Evolutionary conservation across 2,113 vertebrate species (phyloP).

Genomic region (Channa maculata): DNA sequence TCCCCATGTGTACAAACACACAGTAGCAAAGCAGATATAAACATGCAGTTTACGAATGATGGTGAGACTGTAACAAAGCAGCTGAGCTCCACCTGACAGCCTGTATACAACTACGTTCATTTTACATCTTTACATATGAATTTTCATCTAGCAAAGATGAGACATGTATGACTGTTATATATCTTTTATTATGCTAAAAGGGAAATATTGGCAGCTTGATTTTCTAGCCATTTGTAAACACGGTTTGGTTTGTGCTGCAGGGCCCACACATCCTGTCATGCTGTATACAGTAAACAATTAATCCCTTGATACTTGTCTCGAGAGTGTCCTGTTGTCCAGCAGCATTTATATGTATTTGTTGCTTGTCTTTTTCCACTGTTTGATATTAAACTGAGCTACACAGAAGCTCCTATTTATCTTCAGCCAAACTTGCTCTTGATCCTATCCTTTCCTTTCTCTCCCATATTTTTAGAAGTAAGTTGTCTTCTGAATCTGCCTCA

Average conservation of each 20-base stretch:
- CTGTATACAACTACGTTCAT: too few species aligned
- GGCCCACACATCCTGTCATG: constrained; percentile 45
- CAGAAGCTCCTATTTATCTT: constrained; percentile 28
- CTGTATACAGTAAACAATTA: constrained; percentile 21
- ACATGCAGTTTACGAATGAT: too few species aligned
- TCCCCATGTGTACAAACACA: too few species aligned
- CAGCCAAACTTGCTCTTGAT: constrained; percentile 28
- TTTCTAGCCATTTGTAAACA: constrained; percentile 26
- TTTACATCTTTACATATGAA: not conserved
- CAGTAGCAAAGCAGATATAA: too few species aligned
- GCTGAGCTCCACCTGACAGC: too few species aligned
- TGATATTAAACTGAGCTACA: constrained; percentile 52
- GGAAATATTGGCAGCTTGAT: not conserved
- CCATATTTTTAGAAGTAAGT: not conserved
- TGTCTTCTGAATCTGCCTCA: constrained; percentile 10
- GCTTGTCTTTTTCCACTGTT: constrained; percentile 43
- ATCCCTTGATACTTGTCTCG: constrained; percentile 52
- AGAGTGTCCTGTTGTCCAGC: constrained; percentile 62
- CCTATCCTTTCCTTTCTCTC: constrained; percentile 8
- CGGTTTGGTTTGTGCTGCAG: constrained; percentile 10
- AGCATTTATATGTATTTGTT: constrained; percentile 66
- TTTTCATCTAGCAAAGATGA: not conserved
- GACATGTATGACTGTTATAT: not conserved
- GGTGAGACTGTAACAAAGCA: too few species aligned
- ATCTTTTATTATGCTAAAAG: not conserved